Base-by-base conservation (phyloP, 2,888 invertebrate species). In the Xestia c-nigrum region DNA sequence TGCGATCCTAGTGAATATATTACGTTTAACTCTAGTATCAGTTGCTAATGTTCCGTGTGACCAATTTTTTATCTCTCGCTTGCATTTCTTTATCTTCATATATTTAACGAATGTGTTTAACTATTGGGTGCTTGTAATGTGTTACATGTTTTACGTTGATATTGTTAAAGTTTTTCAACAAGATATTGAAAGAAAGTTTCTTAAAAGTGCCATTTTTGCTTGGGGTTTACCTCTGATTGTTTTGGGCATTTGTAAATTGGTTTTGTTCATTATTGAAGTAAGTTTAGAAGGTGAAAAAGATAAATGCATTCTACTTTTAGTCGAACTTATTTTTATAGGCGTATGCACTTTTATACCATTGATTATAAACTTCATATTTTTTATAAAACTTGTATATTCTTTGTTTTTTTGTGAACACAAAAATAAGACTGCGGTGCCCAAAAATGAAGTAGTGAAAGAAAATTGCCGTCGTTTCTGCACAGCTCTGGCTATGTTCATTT, bases 151-250 rank as follows among this genome's bases (percentile, higher is more conserved):
- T 31, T 76, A 76, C 50, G 50, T 66, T n/a, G 66, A 74, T 31
- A 75, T 74, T 52, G 75, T 76, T 14, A 75, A 76, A 43, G 76
- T 75, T 14, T 76, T 76, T 21, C 31, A 46, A 19, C 52, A 12
- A n/a, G 6, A 76, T 38, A 19, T 76, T 2, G 14, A 50, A 0
- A 67, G 38, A 0, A 76, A 50, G 16, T 67, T 46, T 24, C 38
- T 76, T 1, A 72, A 64, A 24, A 78, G 68, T 14, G 19, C 3
- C 19, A 4, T 78, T 1, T 79, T 78, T 46, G 63, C 72, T 0
- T 79, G 78, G 72, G 72, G 19, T 0, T 2, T 70, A 9, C 72
- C 67, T 43, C 1, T 40, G 5, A n/a, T 19, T 16, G 14, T 78
- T 19, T 40, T 47, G 7, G 1, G 40, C 0, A 10, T 63, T 5